Base-by-base conservation (phyloP, 1,140 invertebrate species). In the Ostrea edulis region DNA sequence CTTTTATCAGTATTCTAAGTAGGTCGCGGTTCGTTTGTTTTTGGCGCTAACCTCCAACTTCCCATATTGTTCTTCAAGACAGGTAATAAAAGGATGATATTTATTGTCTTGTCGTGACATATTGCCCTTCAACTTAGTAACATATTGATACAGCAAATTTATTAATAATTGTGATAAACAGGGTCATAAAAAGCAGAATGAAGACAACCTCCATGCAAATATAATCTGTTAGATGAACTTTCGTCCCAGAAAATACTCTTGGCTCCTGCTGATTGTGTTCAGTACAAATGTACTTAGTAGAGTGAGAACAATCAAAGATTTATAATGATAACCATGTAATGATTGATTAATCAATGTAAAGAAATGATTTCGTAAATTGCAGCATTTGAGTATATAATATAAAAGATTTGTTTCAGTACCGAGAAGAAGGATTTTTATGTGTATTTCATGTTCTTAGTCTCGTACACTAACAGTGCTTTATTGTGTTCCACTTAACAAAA, bases 31-130 rank as follows among this genome's bases (percentile, higher is more conserved):
- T 12, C 25, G 14, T 12, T 77, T 77, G 22, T 29, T 77, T 35
- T 77, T 77, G 68, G 35, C 8, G 12, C 68, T 44, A 77, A 77
- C 68, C 68, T 22, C 68, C 12, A 35, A 77, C 35, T 77, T 77
- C 25, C 68, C 68, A 12, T 77, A 35, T 12, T 77, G 3, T 17
- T 25, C 25, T 29, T 25, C 29, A 9, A 77, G 8, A 25, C 25
- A 14, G 8, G 68, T 22, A 22, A 77, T 77, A 77, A 35, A 44
- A 77, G 35, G 68, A 25, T 35, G 8, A 17, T 29, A 44, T 77
- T 77, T 77, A 77, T 77, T 9, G 29, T 17, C 68, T 8, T 12
- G 4, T 29, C 68, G 68, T 77, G 68, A 77, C 68, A 77, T 17
- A 77, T 29, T 77, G 14, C 68, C 25, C 25, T 77, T 14, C 2